Conservation (phyloP, 2,113 vertebrate genomes). For the Microcebus murinus region DNA sequence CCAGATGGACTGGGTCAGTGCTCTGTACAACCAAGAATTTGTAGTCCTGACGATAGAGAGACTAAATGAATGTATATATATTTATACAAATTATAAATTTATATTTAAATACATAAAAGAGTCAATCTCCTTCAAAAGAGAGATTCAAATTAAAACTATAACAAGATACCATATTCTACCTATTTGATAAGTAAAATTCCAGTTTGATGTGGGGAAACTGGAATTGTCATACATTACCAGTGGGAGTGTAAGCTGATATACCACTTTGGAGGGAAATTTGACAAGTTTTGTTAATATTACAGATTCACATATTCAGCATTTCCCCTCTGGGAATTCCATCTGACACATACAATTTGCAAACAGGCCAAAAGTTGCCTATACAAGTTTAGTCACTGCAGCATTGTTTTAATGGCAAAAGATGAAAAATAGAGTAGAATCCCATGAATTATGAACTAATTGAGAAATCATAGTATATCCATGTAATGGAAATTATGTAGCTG, state of each 20-base stretch:
- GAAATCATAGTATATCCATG: background rate
- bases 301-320: background rate
- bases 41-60: background rate
- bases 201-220: background rate
- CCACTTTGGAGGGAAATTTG: background rate
- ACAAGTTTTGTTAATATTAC: background rate
- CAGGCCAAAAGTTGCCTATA: background rate
- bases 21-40: background rate
- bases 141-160: background rate
- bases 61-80: background rate
- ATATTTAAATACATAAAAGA: slow-evolving; percentile 16
- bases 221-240: background rate
- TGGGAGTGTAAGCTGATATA: background rate
- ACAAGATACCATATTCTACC: background rate
- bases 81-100: background rate
- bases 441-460: background rate
- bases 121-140: background rate
- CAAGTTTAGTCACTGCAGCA: background rate
- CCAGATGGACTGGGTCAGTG: background rate
- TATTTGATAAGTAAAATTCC: background rate
- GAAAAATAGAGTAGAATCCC: background rate
- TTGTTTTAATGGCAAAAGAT: background rate
- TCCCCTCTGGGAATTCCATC: background rate
- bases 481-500: background rate
- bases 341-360: background rate